Percentiles rank a stretch among this genome's conserved stretches.
Evolutionary conservation across 2,888 invertebrate genomes (phyloP).

Genomic region (Andricus curvator): DNA sequence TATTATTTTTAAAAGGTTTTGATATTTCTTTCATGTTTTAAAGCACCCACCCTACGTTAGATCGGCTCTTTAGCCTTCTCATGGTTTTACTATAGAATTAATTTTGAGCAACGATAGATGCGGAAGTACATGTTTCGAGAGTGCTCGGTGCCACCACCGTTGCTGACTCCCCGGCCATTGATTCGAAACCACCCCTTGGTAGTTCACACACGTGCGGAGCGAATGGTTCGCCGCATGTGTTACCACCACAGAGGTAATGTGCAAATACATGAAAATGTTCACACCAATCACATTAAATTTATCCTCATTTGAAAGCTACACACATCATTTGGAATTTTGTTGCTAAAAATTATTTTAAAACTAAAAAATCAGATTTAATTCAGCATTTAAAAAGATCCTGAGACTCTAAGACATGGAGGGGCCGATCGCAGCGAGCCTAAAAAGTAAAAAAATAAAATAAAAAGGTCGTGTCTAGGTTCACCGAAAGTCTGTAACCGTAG

Average conservation of each 20-base stretch:
- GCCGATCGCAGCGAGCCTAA: no score
- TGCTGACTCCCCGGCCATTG: slow-evolving; percentile 60
- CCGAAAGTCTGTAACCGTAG: no score
- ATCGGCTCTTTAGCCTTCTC: neutral
- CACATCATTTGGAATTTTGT: neutral
- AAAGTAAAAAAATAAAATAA: no score
- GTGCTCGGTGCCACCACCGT: slow-evolving; percentile 62
- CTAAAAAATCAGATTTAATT: no score
- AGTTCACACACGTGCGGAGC: slow-evolving; percentile 58
- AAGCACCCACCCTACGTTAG: neutral
- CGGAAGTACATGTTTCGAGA: slow-evolving; percentile 62
- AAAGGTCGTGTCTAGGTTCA: no score
- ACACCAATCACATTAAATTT: neutral
- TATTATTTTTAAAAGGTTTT: neutral
- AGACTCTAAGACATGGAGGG: no score
- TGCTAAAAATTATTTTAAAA: neutral
- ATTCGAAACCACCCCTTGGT: slow-evolving; percentile 57
- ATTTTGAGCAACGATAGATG: slow-evolving; percentile 32
- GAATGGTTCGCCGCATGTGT: slow-evolving; percentile 52
- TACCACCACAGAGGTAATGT: slow-evolving; percentile 1
- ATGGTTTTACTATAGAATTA: neutral
- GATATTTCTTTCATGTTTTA: neutral
- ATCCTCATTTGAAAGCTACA: neutral
- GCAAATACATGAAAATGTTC: slow-evolving; percentile 21
- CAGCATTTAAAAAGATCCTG: no score